These are phyloP conservation scores for Eumaeus atala DNA, from an alignment of 1,140 invertebrate species.

Conservation along the genomic window DNA sequence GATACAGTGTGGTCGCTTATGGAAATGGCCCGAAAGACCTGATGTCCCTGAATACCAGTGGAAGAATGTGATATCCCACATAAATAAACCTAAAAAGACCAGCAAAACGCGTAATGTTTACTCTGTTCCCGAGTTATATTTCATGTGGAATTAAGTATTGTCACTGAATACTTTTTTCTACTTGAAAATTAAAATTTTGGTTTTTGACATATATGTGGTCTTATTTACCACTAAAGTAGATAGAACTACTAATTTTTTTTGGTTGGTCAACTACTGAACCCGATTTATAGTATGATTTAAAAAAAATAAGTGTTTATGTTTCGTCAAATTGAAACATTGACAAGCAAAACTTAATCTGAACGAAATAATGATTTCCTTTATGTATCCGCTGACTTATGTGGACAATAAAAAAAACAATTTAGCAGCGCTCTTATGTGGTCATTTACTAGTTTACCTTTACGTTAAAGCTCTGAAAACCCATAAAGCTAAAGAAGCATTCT, in stretches of 20 bases:
- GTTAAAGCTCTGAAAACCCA: too few species aligned
- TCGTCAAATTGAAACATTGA: slow-evolving; percentile 9
- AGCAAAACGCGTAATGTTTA: slow-evolving; percentile 25
- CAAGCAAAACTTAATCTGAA: neutral
- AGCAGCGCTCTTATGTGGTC: too few species aligned
- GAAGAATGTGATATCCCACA: slow-evolving; percentile 24
- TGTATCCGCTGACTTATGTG: too few species aligned
- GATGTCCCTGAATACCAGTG: slow-evolving; percentile 26
- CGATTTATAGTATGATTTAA: slow-evolving; percentile 5
- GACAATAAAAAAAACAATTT: too few species aligned
- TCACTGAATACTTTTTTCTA: too few species aligned
- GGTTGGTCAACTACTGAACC: slow-evolving; percentile 17
- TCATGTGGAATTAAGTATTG: slow-evolving; percentile 4
- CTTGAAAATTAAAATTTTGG: too few species aligned
- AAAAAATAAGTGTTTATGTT: neutral
- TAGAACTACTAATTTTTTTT: slow-evolving; percentile 19
- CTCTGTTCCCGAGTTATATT: slow-evolving; percentile 26
- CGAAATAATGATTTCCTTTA: too few species aligned
- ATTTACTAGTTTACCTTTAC: too few species aligned
- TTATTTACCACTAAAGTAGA: slow-evolving; percentile 19
- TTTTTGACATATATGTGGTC: too few species aligned
- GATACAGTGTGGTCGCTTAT: slow-evolving; percentile 25
- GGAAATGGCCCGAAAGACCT: slow-evolving; percentile 25
- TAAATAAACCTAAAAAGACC: slow-evolving; percentile 25
- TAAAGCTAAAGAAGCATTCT: too few species aligned